Evolutionary conservation across 2,888 invertebrate species (phyloP).

Genomic region (Phengaris arion): DNA sequence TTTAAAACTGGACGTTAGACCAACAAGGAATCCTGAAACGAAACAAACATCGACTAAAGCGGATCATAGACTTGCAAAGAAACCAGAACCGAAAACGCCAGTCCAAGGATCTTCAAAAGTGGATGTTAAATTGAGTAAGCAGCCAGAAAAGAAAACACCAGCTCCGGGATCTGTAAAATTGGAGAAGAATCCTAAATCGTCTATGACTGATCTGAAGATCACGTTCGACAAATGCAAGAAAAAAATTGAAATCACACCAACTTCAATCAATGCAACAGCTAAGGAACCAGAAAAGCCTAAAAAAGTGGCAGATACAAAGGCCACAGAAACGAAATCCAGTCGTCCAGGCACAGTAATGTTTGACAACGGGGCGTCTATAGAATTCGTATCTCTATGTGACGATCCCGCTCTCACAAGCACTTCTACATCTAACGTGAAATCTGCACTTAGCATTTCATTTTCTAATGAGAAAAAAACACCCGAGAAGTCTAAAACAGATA

Average conservation of each 20-base stretch:
- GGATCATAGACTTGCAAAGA: neutral
- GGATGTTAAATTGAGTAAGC: neutral
- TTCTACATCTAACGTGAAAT: neutral
- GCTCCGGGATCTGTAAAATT: neutral
- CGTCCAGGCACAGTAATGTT: neutral
- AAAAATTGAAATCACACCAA: neutral
- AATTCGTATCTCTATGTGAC: constrained; percentile 1
- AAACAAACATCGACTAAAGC: neutral
- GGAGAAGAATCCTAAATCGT: neutral
- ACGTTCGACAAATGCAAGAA: neutral
- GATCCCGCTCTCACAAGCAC: neutral
- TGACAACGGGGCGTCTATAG: constrained; percentile 5
- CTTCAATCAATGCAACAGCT: neutral
- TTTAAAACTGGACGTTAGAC: neutral
- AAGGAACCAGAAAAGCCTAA: neutral
- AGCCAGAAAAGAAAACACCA: neutral
- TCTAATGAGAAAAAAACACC: neutral
- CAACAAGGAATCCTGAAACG: neutral
- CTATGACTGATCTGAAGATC: neutral
- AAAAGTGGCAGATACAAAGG: neutral
- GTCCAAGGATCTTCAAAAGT: too few relatives aligned
- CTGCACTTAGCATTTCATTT: neutral
- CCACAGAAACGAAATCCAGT: neutral
- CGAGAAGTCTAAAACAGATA: neutral
- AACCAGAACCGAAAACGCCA: neutral